A percentile compares a stretch with the other conserved stretches of the same genome.
Conservation (phyloP, 2,888 invertebrate genomes). For the Xylophagus ater region DNA sequence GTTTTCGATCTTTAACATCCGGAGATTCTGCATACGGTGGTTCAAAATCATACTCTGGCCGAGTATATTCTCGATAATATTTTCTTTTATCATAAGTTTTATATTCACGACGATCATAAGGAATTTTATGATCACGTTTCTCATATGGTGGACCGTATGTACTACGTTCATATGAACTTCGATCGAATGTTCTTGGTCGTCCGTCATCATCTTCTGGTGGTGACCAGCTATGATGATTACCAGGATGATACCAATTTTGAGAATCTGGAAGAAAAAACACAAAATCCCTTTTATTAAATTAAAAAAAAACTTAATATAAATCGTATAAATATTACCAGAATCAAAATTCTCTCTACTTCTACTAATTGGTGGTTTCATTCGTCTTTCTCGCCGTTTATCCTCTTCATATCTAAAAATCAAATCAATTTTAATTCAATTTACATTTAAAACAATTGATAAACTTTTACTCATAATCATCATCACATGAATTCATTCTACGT, state of each 20-base stretch:
- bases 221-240: constrained; percentile 35
- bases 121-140: constrained; percentile 30
- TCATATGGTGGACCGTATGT: constrained; percentile 40
- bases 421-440: too few relatives aligned
- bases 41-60: constrained; percentile 34
- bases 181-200: constrained; percentile 33
- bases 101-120: constrained; percentile 29
- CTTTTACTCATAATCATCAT: constrained; percentile 62
- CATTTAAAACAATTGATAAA: constrained; percentile 14
- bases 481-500: constrained; percentile 50
- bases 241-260: constrained; percentile 35
- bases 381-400: constrained; percentile 31
- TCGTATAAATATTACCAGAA: constrained; percentile 25
- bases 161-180: constrained; percentile 35
- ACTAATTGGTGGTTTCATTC: constrained; percentile 31
- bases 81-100: constrained; percentile 32
- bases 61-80: constrained; percentile 36
- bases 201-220: constrained; percentile 35
- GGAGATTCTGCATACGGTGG: constrained; percentile 25
- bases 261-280: constrained; percentile 24
- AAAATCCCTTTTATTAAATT: not conserved
- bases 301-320: not conserved
- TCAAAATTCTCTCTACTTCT: constrained; percentile 38
- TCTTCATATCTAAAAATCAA: constrained; percentile 38
- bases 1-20: constrained; percentile 21